A percentile compares a stretch with the other conserved stretches of the same genome.
These are phyloP conservation scores for Etheostoma spectabile DNA, from an alignment of 2,113 vertebrate species.

Conservation along the genomic window DNA sequence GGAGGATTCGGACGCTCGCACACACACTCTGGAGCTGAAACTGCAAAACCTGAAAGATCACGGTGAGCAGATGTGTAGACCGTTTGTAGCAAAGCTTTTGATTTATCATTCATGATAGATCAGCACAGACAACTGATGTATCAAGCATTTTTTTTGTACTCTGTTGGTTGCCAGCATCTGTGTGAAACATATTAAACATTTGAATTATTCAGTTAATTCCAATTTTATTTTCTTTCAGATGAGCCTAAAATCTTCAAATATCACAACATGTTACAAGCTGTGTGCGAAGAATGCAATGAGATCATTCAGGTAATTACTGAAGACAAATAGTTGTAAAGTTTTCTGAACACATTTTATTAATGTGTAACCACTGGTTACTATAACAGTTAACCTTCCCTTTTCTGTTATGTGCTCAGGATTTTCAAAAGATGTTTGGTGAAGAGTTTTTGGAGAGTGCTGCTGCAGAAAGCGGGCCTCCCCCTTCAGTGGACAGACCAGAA, in stretches of 20 bases:
- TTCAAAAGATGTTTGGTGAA: constrained; percentile 77
- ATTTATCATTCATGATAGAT: constrained; percentile 37
- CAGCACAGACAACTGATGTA: not conserved
- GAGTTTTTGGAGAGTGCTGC: constrained; percentile 67
- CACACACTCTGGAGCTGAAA: constrained; percentile 53
- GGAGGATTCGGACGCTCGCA: constrained; percentile 60
- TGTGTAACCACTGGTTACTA: not conserved
- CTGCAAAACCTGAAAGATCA: constrained; percentile 77
- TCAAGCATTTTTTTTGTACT: not conserved
- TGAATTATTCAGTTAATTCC: not conserved
- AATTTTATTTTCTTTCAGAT: constrained; percentile 46
- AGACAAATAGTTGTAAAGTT: not conserved
- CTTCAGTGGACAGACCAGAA: constrained; percentile 66
- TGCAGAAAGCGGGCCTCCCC: constrained; percentile 26
- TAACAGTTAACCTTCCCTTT: not conserved
- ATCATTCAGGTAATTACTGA: constrained; percentile 75
- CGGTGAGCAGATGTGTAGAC: constrained; percentile 48
- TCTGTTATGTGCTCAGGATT: constrained; percentile 75
- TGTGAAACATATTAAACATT: not conserved
- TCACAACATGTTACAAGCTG: constrained; percentile 83
- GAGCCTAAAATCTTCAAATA: constrained; percentile 77
- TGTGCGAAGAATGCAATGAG: constrained; percentile 87
- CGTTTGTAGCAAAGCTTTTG: constrained; percentile 26
- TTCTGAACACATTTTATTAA: not conserved
- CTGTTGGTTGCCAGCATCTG: not conserved